Evolutionary conservation across 2,888 invertebrate species (phyloP).

Genomic region (Fragum fragum): DNA sequence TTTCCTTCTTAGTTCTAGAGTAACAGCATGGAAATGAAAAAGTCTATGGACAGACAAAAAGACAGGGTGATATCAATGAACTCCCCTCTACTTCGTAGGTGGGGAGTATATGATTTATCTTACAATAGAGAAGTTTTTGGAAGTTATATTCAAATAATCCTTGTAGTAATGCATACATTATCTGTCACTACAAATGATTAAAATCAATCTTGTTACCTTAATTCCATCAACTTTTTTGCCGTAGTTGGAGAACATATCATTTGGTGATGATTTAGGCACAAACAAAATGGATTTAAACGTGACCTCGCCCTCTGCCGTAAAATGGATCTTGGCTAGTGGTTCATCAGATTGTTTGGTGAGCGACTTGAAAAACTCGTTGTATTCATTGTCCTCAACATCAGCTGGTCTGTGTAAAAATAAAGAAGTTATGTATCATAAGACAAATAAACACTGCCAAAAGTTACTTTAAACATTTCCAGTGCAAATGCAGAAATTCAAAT

Average conservation of each 20-base stretch:
- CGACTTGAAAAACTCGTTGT: slow-evolving; percentile 97
- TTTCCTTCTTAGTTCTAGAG: too few relatives aligned
- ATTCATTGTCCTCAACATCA: slow-evolving; percentile 96
- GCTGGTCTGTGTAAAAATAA: slow-evolving; percentile 87
- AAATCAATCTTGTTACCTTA: slow-evolving; percentile 91
- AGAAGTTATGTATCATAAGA: too few relatives aligned
- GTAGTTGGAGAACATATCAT: slow-evolving; percentile 97
- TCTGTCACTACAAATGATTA: too few relatives aligned
- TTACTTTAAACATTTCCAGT: not conserved
- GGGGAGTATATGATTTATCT: too few relatives aligned
- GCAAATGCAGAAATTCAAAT: too few relatives aligned
- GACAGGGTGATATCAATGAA: too few relatives aligned
- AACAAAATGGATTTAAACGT: slow-evolving; percentile 98
- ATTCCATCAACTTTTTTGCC: slow-evolving; percentile 98
- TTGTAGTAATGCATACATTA: too few relatives aligned
- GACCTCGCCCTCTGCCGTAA: slow-evolving; percentile 99
- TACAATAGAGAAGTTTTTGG: too few relatives aligned
- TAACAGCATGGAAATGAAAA: too few relatives aligned
- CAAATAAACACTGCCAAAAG: not conserved
- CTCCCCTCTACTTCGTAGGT: too few relatives aligned
- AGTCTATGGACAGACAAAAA: too few relatives aligned
- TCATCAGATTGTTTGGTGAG: slow-evolving; percentile 95
- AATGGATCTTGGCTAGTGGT: slow-evolving; percentile 96
- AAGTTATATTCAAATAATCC: too few relatives aligned
- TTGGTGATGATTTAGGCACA: slow-evolving; percentile 95